phyloP scores from a whole-genome alignment of 2,888 invertebrate species.

The Sarcophaga carnaria region DNA sequence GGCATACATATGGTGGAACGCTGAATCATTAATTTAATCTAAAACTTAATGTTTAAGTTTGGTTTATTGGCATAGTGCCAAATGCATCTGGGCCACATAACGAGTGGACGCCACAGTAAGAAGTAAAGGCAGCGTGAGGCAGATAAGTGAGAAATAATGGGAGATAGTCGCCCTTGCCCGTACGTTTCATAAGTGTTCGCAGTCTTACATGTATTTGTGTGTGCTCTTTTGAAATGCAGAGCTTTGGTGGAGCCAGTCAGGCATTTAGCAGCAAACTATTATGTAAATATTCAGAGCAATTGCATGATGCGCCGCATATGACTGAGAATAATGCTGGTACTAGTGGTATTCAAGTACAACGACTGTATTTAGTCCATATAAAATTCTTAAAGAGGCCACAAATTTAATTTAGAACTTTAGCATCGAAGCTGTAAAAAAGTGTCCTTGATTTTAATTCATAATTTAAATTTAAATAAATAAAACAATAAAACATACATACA shows the following conservation, averaged over 20 bases:
- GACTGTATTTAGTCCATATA: constrained; percentile 23
- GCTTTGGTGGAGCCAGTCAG: constrained; percentile 52
- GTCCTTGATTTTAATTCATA: no score
- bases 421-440: background rate
- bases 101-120: background rate
- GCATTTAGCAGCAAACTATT: constrained; percentile 74
- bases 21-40: constrained; percentile 72
- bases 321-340: constrained; percentile 62
- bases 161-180: constrained; percentile 3
- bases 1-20: constrained; percentile 31
- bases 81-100: constrained; percentile 66
- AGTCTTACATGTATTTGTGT: background rate
- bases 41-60: constrained; percentile 71
- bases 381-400: background rate
- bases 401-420: background rate
- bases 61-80: constrained; percentile 71
- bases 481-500: no score
- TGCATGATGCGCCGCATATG: constrained; percentile 70
- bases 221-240: constrained; percentile 12
- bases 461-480: no score
- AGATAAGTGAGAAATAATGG: constrained; percentile 13
- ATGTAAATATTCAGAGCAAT: constrained; percentile 80
- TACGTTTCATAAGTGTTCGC: background rate
- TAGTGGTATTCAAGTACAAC: constrained; percentile 21
- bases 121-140: background rate